Conservation (phyloP, 2,888 invertebrate species). For the Taphrorychus bicolor region DNA sequence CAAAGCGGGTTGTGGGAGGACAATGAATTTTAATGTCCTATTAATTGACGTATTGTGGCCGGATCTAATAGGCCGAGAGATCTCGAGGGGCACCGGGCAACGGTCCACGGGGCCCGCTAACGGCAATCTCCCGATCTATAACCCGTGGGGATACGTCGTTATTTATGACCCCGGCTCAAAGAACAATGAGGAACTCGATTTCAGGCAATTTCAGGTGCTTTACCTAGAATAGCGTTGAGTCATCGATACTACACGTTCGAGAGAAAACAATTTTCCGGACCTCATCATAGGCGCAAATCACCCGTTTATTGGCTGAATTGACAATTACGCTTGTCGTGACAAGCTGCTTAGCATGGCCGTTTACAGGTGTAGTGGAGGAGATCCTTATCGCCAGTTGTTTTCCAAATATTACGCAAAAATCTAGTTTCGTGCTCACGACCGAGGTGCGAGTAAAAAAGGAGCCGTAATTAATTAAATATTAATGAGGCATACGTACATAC, state of each 20-base stretch:
- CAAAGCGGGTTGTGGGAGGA: slow-evolving; percentile 38
- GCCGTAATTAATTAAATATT: not conserved
- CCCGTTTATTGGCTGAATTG: slow-evolving; percentile 37
- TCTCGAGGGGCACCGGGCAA: not conserved
- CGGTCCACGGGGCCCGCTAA: not conserved
- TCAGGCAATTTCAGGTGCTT: slow-evolving; percentile 15
- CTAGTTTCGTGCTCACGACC: slow-evolving; percentile 45
- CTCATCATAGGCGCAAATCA: slow-evolving; percentile 13
- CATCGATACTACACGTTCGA: slow-evolving; percentile 11
- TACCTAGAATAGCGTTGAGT: slow-evolving; percentile 19
- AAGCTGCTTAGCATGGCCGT: slow-evolving; percentile 45
- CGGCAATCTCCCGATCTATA: slow-evolving; percentile 11
- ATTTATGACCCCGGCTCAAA: slow-evolving; percentile 2
- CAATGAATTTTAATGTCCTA: slow-evolving; percentile 32
- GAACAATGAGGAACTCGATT: slow-evolving; percentile 14
- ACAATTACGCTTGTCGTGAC: slow-evolving; percentile 50
- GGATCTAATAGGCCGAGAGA: slow-evolving; percentile 10
- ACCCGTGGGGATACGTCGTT: slow-evolving; percentile 7
- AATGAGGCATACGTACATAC: no score
- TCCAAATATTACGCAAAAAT: slow-evolving; percentile 50
- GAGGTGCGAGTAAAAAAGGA: not conserved
- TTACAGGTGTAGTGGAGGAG: slow-evolving; percentile 43
- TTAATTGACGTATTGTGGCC: slow-evolving; percentile 16
- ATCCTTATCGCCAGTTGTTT: slow-evolving; percentile 39
- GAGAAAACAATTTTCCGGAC: slow-evolving; percentile 2